phyloP scores from a whole-genome alignment of 23 tunicate genomes.

The Aplidium turbinatum region DNA sequence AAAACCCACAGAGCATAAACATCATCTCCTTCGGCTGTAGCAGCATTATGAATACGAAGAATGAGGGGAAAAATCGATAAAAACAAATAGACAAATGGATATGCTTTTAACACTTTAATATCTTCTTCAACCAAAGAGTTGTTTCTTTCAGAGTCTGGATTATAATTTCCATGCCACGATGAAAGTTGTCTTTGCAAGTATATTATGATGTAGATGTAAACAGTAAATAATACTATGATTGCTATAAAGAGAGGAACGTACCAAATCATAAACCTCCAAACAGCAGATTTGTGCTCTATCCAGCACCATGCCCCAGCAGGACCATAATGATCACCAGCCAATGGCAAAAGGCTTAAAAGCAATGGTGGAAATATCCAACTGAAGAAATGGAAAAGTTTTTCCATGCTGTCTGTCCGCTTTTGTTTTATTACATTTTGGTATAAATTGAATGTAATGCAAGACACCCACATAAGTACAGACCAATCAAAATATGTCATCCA shows the following conservation, averaged over 20 bases:
- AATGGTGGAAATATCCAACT: conserved; percentile 77
- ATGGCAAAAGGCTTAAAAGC: conserved; percentile 74
- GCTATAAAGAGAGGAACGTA: conserved; percentile 75
- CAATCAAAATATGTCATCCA: conserved; percentile 94
- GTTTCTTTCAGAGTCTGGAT: conserved; percentile 60
- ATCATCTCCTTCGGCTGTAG: conserved; percentile 81
- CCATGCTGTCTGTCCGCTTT: conserved; percentile 37
- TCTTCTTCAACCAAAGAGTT: conserved; percentile 52
- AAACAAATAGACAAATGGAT: conserved; percentile 72
- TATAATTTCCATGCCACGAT: conserved; percentile 74
- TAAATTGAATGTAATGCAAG: conserved; percentile 82
- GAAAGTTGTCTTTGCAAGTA: conserved; percentile 45
- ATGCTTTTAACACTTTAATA: conserved; percentile 67
- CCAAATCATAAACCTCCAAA: conserved; percentile 87
- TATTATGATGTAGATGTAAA: conserved; percentile 54
- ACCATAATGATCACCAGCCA: conserved; percentile 89
- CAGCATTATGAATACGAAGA: conserved; percentile 83
- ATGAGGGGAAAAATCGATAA: conserved; percentile 89
- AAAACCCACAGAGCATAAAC: conserved; percentile 78
- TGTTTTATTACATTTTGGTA: conserved; percentile 55
- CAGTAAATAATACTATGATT: conserved; percentile 41
- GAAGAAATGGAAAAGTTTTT: conserved; percentile 56
- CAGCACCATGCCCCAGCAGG: conserved; percentile 99
- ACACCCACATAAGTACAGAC: conserved; percentile 78
- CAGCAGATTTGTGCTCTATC: conserved; percentile 76